Base-by-base conservation (phyloP, 2,888 invertebrate genomes). In the Strigamia crassipes region DNA sequence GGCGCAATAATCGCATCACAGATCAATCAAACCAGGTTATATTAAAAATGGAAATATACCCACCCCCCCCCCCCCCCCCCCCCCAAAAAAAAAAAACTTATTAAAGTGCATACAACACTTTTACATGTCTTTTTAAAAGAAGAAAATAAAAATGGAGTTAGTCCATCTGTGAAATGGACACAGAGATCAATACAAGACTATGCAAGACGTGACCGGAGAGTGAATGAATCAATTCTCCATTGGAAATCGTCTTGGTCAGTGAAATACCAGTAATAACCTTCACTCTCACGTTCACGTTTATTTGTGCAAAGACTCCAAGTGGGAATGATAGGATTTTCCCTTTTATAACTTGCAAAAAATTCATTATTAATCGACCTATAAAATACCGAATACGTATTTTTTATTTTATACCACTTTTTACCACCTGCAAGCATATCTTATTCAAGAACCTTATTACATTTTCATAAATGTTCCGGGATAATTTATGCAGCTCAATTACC, bases 131-230 rank as follows among this genome's bases (percentile, higher is more conserved):
- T 73, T 51, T 51, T 10, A 18, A 51, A 51, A 51, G 6, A 51
- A 51, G 12, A 51, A 13, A 51, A 51, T 0, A 73, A 31, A 73
- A 73, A 31, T 31, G 31, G 73, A 31, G 27, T 31, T 13, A 31
- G 73, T 73, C 73, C 73, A 73, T 73, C 31, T 31, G 73, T 73
- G 73, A 73, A 73, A 73, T 73, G 73, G 73, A 73, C 73, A 73
- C 73, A n/a, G 27, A 73, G 73, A 73, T 73, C 73, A 73, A 73
- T 73, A 73, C 73, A 73, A 27, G 73, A 73, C 73, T 73, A 73
- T 73, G 73, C 73, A 73, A 73, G 73, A 73, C 73, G 73, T 73
- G 73, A 73, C 73, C 31, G 27, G 73, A 73, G 73, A 73, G 27
- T 31, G 27, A 73, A 73, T 73, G 73, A 73, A 73, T 73, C 73